Conservation (phyloP, 2,113 vertebrate genomes). For the Tachysurus fulvidraco region DNA sequence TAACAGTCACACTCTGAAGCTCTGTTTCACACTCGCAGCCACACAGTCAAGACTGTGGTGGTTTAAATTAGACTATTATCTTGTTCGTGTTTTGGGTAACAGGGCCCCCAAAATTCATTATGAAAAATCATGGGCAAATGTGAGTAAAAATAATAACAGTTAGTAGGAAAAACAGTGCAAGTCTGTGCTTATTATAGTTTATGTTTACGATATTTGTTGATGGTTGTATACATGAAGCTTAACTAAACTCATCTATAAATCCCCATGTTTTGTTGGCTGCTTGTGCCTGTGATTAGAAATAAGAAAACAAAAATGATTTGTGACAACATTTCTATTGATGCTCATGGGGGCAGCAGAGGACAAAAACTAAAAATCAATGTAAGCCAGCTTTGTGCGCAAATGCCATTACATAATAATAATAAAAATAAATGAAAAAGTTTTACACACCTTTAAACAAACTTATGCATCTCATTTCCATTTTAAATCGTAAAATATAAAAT, state of each 20-base stretch:
- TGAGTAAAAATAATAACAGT: background rate
- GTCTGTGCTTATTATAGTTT: background rate
- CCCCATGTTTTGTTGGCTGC: background rate
- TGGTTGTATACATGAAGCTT: background rate
- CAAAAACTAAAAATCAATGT: background rate
- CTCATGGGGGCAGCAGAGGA: slow-evolving; percentile 61
- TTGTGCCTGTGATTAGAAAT: background rate
- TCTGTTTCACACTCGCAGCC: background rate
- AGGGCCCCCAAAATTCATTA: background rate
- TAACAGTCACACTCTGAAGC: background rate
- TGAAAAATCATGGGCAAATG: background rate
- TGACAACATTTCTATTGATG: slow-evolving; percentile 1
- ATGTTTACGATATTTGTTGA: background rate
- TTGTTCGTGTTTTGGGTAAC: background rate
- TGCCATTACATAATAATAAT: too few relatives aligned
- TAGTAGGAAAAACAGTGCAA: background rate
- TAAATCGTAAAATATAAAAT: background rate
- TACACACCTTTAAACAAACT: background rate
- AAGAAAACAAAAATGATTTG: background rate
- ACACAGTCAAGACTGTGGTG: background rate
- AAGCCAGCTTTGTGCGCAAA: background rate
- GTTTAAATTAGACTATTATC: background rate
- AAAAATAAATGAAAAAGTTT: background rate
- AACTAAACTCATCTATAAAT: background rate
- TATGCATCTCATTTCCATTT: background rate